Conservation (phyloP, 2,113 vertebrate species). For the Takifugu flavidus region DNA sequence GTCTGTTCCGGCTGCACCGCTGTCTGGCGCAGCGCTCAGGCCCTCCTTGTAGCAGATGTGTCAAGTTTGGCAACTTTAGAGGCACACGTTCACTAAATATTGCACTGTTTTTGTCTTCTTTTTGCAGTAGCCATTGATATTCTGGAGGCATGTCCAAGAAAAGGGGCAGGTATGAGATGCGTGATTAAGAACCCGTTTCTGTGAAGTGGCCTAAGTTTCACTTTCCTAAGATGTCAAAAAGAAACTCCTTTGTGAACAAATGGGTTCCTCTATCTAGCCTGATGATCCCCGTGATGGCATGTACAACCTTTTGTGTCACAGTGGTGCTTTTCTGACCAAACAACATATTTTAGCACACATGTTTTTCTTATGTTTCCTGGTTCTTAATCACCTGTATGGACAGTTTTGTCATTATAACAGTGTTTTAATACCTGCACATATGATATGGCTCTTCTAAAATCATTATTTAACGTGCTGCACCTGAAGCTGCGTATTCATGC, state of each 20-base stretch:
- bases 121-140: slow-evolving; percentile 57
- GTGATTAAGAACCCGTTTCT: not conserved
- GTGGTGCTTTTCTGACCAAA: too few species aligned
- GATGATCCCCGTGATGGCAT: too few species aligned
- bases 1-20: not conserved
- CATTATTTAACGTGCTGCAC: not conserved
- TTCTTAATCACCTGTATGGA: too few species aligned
- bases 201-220: not conserved
- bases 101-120: slow-evolving; percentile 24
- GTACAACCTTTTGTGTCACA: too few species aligned
- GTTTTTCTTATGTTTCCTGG: too few species aligned
- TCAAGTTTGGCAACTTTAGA: slow-evolving; percentile 22
- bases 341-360: too few species aligned
- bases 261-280: too few species aligned
- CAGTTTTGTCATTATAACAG: too few species aligned
- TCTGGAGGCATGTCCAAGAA: slow-evolving; percentile 82
- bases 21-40: slow-evolving; percentile 8
- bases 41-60: slow-evolving; percentile 2
- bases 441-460: too few species aligned
- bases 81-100: slow-evolving; percentile 20
- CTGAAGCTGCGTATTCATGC: not conserved
- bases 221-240: too few species aligned
- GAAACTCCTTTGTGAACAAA: not conserved
- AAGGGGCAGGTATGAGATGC: slow-evolving; percentile 77
- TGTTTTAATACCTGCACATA: too few species aligned